phyloP scores from a whole-genome alignment of 1,140 invertebrate genomes.

The Archivesica marissinica region DNA sequence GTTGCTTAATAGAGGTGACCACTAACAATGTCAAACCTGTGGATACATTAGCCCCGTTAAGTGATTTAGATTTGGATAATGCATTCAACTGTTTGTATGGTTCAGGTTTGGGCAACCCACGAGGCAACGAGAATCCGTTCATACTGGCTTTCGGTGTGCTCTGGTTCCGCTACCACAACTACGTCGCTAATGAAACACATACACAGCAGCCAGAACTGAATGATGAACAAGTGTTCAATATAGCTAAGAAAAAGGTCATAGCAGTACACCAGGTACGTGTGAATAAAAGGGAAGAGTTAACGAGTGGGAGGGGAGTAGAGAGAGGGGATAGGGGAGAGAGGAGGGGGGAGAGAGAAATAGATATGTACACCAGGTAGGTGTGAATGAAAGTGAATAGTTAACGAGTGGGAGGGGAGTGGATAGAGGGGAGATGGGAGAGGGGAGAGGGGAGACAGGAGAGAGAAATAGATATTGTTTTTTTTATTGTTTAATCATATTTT shows the following conservation, averaged over 20 bases:
- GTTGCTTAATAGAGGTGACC: too few relatives aligned
- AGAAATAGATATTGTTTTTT: background rate
- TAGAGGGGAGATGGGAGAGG: too few relatives aligned
- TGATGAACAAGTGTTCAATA: conserved; percentile 97
- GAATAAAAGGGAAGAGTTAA: background rate
- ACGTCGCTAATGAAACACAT: conserved; percentile 90
- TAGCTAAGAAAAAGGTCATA: conserved; percentile 93
- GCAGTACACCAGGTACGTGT: conserved; percentile 94
- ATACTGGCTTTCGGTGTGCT: conserved; percentile 97
- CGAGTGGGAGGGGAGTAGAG: too few relatives aligned
- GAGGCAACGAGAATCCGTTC: conserved; percentile 98
- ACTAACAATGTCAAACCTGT: too few relatives aligned
- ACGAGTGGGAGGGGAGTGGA: background rate
- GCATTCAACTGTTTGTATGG: too few relatives aligned
- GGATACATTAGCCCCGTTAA: too few relatives aligned
- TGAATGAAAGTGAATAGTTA: background rate
- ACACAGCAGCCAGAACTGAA: conserved; percentile 92
- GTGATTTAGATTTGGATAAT: too few relatives aligned
- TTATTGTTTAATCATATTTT: too few relatives aligned
- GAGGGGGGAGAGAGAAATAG: background rate
- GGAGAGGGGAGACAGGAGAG: background rate
- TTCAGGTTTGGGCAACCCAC: conserved; percentile 96
- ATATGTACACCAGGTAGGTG: background rate
- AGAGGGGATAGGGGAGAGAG: too few relatives aligned
- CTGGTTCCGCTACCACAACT: conserved; percentile 98